A percentile compares a stretch with the other conserved stretches of the same genome.
Conservation (phyloP, 2,113 vertebrate species). For the Atherinomorus stipes region DNA sequence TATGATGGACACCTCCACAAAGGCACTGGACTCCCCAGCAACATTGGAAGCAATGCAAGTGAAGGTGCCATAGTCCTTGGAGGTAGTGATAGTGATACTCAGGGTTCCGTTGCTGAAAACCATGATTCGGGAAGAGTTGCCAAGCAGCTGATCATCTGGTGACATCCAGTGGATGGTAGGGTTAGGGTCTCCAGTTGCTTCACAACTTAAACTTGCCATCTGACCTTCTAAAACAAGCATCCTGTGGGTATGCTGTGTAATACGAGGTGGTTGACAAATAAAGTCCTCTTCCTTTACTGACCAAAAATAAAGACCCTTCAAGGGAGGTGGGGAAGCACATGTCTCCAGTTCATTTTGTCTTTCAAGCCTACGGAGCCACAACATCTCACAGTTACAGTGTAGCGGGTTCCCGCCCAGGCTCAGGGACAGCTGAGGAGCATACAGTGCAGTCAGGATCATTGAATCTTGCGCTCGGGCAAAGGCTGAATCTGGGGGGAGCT, state of each 20-base stretch:
- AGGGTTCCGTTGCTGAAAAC: conserved; percentile 92
- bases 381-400: conserved; percentile 94
- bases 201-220: conserved; percentile 89
- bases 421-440: conserved; percentile 88
- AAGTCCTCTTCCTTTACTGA: conserved; percentile 91
- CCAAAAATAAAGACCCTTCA: conserved; percentile 96
- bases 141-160: conserved; percentile 88
- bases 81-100: conserved; percentile 91
- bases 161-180: conserved; percentile 95
- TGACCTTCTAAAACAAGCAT: conserved; percentile 93
- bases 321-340: conserved; percentile 90
- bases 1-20: conserved; percentile 90
- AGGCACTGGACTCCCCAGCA: conserved; percentile 91
- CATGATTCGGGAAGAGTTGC: conserved; percentile 89
- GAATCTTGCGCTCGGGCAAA: conserved; percentile 90
- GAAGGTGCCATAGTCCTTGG: conserved; percentile 93
- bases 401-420: conserved; percentile 93
- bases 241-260: conserved; percentile 93
- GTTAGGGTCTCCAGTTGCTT: conserved; percentile 91
- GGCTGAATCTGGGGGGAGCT: conserved; percentile 92
- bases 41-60: conserved; percentile 95
- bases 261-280: conserved; percentile 91
- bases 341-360: conserved; percentile 93
- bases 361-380: conserved; percentile 91
- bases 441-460: conserved; percentile 82